A percentile compares a stretch with the other conserved stretches of the same genome.
phyloP scores from a whole-genome alignment of 2,113 vertebrate species.

The Percina caprodes region DNA sequence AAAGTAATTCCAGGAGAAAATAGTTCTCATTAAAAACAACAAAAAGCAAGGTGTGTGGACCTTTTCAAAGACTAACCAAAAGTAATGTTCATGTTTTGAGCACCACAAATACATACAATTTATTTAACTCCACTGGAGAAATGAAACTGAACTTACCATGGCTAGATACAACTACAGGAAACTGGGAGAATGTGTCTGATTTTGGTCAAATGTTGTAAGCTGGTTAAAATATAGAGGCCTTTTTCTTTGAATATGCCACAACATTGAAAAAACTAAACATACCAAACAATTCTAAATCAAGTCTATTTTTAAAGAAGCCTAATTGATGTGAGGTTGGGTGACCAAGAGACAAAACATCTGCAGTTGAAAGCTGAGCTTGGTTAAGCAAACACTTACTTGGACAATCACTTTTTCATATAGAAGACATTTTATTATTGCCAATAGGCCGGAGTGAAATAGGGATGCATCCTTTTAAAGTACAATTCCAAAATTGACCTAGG shows the following conservation, averaged over 20 bases:
- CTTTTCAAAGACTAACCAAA: not conserved
- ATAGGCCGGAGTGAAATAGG: not conserved
- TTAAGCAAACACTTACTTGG: slow-evolving; percentile 25
- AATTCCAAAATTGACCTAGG: too few relatives aligned
- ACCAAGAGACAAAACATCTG: slow-evolving; percentile 1
- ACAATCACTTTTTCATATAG: not conserved
- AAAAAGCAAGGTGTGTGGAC: not conserved
- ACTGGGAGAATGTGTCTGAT: not conserved
- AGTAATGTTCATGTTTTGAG: not conserved
- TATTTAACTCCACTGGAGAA: not conserved
- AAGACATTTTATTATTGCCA: not conserved
- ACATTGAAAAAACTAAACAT: not conserved
- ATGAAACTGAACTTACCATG: not conserved
- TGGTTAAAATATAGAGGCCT: not conserved
- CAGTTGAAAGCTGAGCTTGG: not conserved
- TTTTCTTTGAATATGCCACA: not conserved
- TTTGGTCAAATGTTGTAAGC: not conserved
- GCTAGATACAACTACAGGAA: not conserved
- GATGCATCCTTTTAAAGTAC: not conserved
- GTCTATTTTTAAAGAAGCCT: not conserved
- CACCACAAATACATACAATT: not conserved
- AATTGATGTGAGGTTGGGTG: not conserved
- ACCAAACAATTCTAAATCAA: slow-evolving; percentile 1
- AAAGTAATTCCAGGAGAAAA: not conserved
- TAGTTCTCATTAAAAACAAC: not conserved